Percentiles rank a stretch among this genome's conserved stretches.
These are phyloP conservation scores for Takifugu ocellatus DNA, from an alignment of 2,797 vertebrate species.

Conservation along the genomic window DNA sequence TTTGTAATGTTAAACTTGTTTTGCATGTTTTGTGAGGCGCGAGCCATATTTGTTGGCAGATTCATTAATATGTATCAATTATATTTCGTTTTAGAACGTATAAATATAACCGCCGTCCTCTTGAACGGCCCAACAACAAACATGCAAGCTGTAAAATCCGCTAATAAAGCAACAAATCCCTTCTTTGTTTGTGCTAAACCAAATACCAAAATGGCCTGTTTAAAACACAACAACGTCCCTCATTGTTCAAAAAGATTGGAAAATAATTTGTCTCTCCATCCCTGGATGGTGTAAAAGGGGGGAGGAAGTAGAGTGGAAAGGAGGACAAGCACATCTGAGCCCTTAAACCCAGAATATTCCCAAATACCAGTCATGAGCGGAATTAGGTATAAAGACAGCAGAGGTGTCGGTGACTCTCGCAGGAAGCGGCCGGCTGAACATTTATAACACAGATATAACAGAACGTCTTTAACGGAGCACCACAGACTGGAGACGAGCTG, in stretches of 20 bases:
- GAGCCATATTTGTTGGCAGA: too few relatives aligned
- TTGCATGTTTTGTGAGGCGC: too few relatives aligned
- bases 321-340: constrained; percentile 45
- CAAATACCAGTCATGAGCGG: constrained; percentile 47
- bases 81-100: too few relatives aligned
- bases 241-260: constrained; percentile 14
- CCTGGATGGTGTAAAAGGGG: constrained; percentile 35
- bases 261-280: constrained; percentile 30
- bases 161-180: constrained; percentile 4
- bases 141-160: too few relatives aligned
- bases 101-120: too few relatives aligned
- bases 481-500: constrained; percentile 42
- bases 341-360: constrained; percentile 41
- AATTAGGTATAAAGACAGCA: not conserved
- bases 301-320: constrained; percentile 26
- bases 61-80: too few relatives aligned
- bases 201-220: constrained; percentile 7
- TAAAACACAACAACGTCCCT: constrained; percentile 30
- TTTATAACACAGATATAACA: constrained; percentile 50
- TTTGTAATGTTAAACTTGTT: too few relatives aligned
- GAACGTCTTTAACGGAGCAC: constrained; percentile 33
- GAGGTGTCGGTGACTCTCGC: constrained; percentile 7
- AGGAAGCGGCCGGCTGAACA: constrained; percentile 29
- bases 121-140: too few relatives aligned
- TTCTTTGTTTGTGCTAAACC: constrained; percentile 24